Base-by-base conservation (phyloP, 2,113 vertebrate species). In the Pseudois nayaur region DNA sequence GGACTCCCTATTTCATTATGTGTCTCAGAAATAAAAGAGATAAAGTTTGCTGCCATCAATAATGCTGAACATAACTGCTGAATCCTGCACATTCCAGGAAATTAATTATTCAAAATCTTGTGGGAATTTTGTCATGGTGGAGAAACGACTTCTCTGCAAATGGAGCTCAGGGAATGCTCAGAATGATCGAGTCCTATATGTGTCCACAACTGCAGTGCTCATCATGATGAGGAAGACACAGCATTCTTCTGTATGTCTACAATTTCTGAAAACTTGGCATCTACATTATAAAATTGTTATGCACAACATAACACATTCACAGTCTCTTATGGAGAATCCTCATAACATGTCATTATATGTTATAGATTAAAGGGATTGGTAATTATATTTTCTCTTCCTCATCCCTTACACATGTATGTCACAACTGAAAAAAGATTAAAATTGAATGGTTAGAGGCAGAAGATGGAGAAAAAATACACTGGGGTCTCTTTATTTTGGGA, bases 91-190 rank as follows among this genome's bases (percentile, higher is more conserved):
- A 99, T 99, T 99, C 98, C 98, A 98, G 91, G 97, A 97, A 98
- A 99, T 99, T 99, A 99, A 99, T 99, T 99, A 99, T 99, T 99
- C 99, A 99, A 98, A 98, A 98, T 99, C 99, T 99, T 99, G 98
- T 98, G 99, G 99, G 99, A 99, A 99, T 98, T 98, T 98, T 98
- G 98, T 99, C 98, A 98, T 98, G 98, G 99, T 99, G 98, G 99
- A 99, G 99, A 98, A 98, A 99, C 98, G 98, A 99, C 98, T 99
- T 98, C 98, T 99, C 99, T 99, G 99, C 98, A 99, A 99, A 99
- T 87, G 45, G 98, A 99, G 99, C 98, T 98, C 98, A 97, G 98
- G 98, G 99, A 99, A 99, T 98, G 98, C 99, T 99, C 99, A 98
- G 99, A 98, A 98, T 99, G 98, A 99, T 99, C 98, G 99, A 98